Evolutionary conservation across 2,888 invertebrate genomes (phyloP).

Genomic region (Autographa gamma): DNA sequence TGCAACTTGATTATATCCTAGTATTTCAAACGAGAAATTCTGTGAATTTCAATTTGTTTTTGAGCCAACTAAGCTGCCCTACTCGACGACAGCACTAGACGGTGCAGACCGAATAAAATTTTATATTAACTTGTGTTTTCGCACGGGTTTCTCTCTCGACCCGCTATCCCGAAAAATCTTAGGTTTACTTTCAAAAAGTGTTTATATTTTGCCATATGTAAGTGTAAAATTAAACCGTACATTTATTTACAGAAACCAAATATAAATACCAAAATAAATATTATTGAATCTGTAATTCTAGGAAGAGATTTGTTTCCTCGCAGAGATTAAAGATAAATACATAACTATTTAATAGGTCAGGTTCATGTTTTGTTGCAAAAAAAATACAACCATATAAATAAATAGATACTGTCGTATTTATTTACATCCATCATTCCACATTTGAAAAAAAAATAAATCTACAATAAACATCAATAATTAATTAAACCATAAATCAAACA

Average conservation of each 20-base stretch:
- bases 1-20: constrained; percentile 26
- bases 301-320: too few species aligned
- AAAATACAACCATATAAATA: too few species aligned
- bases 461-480: neutral
- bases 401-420: too few species aligned
- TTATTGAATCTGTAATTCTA: too few species aligned
- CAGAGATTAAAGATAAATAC: too few species aligned
- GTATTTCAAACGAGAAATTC: constrained; percentile 27
- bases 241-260: too few species aligned
- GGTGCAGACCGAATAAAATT: constrained; percentile 30
- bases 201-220: neutral
- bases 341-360: too few species aligned
- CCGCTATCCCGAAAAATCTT: constrained; percentile 9
- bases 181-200: constrained; percentile 8
- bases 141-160: constrained; percentile 11
- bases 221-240: too few species aligned
- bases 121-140: constrained; percentile 24
- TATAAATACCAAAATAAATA: too few species aligned
- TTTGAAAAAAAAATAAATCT: too few species aligned
- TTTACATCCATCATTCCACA: too few species aligned
- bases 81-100: constrained; percentile 9
- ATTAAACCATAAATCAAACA: neutral
- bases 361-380: too few species aligned
- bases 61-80: constrained; percentile 44
- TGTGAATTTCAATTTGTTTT: constrained; percentile 42